Evolutionary conservation across 2,888 invertebrate genomes (phyloP), one percentile per base, ranked within the genome.

Genomic region (Unio pictorum): DNA sequence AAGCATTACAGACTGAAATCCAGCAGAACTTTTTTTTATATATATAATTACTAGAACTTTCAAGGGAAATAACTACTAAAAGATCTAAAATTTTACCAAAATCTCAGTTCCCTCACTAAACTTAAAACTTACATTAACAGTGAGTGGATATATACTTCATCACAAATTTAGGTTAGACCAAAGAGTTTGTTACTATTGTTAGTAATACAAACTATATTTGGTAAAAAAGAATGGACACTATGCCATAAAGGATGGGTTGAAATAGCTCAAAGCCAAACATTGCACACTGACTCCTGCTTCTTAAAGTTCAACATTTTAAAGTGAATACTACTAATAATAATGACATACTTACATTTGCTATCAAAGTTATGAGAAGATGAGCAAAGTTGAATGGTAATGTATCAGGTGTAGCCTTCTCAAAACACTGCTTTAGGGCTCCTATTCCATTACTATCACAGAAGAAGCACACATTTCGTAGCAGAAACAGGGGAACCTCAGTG

Each of bases 361-460:
- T 95, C 81, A 96, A 94, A 74, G 95, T 95, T 81, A 97, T 95
- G 90, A 97, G 95, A 59, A 96, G 94, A 92, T 97, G 97, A 20
- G 97, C 97, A 89, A 96, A 94, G 63, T 95, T 94, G 78, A 96
- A 93, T 0, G 97, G 95, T 84, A 98, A 91, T 64, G 93, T 92
- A 55, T 93, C 92, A 61, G 95, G 94, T 78, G 93, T 92, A 62
- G 94, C 89, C 89, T 93, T 92, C 82, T 95, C 95, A 91, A 97
- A 96, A 89, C 96, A 96, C 68, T 94, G 92, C 55, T 95, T 94
- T 93, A 97, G 95, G 56, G 95, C 94, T 87, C 94, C 93, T 73
- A 97, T 94, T 54, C 97, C 97, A 73, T 96, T 96, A 78, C 94
- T 93, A 87, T 96, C 96, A 90, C 97, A 97, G 91, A 97, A 97